These are phyloP conservation scores for Crypturellus tataupa DNA, from an alignment of 2,797 vertebrate species.

Conservation along the genomic window DNA sequence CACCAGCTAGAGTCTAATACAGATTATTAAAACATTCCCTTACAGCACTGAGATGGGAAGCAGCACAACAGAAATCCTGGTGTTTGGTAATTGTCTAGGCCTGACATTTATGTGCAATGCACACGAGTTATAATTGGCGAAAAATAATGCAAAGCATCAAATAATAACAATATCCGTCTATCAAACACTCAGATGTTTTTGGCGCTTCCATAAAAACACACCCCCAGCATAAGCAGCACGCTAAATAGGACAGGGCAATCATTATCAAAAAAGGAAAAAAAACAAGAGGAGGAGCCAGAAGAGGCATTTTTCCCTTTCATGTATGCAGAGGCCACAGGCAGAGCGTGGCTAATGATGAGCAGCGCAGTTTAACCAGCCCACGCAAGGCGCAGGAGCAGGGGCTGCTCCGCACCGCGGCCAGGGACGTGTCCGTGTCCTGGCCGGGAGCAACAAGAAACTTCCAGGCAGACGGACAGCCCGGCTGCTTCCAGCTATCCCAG, in stretches of 20 bases:
- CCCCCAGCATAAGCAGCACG: background rate
- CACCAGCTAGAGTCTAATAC: background rate
- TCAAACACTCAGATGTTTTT: background rate
- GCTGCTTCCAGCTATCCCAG: background rate
- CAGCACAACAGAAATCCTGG: background rate
- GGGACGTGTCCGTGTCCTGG: fast-evolving
- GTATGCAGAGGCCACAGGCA: background rate
- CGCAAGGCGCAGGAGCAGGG: too few relatives aligned
- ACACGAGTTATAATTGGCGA: background rate
- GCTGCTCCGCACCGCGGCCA: background rate
- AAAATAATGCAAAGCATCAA: background rate
- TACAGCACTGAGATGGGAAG: background rate
- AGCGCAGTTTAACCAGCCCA: background rate
- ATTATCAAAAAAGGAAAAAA: background rate
- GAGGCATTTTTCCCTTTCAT: background rate
- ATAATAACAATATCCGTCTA: background rate
- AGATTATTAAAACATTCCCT: background rate
- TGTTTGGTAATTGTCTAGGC: background rate
- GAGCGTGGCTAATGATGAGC: background rate
- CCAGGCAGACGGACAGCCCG: background rate
- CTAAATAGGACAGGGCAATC: background rate
- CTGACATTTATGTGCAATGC: background rate
- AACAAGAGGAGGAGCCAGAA: background rate
- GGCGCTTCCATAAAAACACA: background rate
- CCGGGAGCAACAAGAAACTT: background rate